Conservation (phyloP, 2,888 invertebrate species). For the Cloeon dipterum region DNA sequence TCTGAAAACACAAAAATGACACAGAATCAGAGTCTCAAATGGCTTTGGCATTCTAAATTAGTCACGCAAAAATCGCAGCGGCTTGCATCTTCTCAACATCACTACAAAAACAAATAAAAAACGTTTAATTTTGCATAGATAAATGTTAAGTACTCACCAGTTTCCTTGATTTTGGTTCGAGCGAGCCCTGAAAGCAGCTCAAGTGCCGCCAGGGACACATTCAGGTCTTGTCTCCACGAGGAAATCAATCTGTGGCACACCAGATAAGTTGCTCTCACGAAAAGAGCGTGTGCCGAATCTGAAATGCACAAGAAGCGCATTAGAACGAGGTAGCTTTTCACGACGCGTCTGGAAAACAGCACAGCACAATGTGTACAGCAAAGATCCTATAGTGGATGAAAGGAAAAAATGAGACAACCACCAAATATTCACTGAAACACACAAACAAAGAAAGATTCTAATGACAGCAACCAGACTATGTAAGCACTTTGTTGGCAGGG, state of each 20-base stretch:
- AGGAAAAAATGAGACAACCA: too few species aligned
- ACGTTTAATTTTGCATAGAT: neutral
- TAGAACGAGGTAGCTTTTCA: slow-evolving; percentile 3
- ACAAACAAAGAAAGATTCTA: too few species aligned
- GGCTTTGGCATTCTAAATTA: slow-evolving; percentile 4
- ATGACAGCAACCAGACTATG: too few species aligned
- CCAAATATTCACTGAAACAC: too few species aligned
- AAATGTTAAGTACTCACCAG: slow-evolving; percentile 31
- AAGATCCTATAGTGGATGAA: too few species aligned
- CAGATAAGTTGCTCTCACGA: slow-evolving; percentile 77
- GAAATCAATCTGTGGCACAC: slow-evolving; percentile 89
- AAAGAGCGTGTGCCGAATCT: slow-evolving; percentile 73
- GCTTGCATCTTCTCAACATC: too few species aligned
- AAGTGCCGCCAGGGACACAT: slow-evolving; percentile 78
- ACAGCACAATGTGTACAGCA: too few species aligned
- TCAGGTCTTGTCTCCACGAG: slow-evolving; percentile 87
- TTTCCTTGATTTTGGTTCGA: slow-evolving; percentile 66
- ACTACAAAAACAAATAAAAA: too few species aligned
- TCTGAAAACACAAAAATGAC: slow-evolving; percentile 34
- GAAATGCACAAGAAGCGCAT: slow-evolving; percentile 12
- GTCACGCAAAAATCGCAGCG: neutral
- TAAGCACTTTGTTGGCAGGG: too few species aligned
- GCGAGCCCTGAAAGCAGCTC: slow-evolving; percentile 80
- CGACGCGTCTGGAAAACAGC: neutral
- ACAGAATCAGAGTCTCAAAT: too few species aligned